Percentiles rank a stretch among this genome's conserved stretches.
phyloP scores from a whole-genome alignment of 2,113 vertebrate species.

The Oreochromis tanganicae region DNA sequence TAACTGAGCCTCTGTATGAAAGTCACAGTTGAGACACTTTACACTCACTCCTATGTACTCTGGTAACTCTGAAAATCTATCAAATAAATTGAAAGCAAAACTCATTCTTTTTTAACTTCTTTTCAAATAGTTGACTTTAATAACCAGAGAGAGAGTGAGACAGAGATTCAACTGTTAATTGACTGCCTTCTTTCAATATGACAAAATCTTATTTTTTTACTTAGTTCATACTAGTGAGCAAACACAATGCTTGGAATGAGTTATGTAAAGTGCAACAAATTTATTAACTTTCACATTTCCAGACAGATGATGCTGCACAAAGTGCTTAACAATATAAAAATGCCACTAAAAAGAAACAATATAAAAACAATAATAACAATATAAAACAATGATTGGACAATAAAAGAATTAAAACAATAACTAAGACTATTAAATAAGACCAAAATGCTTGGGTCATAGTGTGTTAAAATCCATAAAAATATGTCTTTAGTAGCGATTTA shows the following conservation, averaged over 20 bases:
- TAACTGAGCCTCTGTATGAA: neutral
- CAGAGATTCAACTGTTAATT: neutral
- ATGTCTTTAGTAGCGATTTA: neutral
- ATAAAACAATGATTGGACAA: neutral
- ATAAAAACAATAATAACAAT: neutral
- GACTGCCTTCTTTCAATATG: neutral
- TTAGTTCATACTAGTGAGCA: neutral
- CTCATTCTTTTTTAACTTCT: neutral
- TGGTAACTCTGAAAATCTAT: neutral
- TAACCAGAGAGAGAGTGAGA: neutral
- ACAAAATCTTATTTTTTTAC: neutral
- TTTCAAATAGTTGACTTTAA: neutral
- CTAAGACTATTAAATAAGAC: neutral
- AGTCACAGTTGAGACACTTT: neutral
- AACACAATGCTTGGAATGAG: neutral
- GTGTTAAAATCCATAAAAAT: neutral
- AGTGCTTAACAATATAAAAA: neutral
- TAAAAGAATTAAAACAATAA: neutral
- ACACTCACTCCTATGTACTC: rapidly evolving
- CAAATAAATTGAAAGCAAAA: neutral
- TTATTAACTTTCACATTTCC: neutral
- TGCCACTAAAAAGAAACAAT: neutral
- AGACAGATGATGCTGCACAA: neutral
- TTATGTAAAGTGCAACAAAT: neutral
- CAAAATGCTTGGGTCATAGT: neutral